Conservation (phyloP, 2,888 invertebrate genomes). For the Xylophagus ater region DNA sequence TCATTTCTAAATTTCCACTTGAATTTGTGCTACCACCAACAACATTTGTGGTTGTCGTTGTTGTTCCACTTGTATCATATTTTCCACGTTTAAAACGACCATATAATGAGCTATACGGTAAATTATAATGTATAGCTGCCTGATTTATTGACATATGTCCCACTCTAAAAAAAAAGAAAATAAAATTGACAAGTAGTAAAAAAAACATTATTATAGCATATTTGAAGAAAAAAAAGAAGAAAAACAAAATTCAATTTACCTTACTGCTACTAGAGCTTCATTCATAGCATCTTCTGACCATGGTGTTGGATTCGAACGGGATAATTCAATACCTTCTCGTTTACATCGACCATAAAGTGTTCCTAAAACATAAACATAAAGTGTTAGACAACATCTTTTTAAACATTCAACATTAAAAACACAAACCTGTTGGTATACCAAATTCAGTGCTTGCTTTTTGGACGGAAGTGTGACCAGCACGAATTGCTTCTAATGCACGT, state of each 20-base stretch:
- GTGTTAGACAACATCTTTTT: too few species aligned
- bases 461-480: constrained; percentile 69
- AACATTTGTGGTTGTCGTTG: constrained; percentile 22
- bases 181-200: neutral
- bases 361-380: constrained; percentile 42
- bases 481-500: constrained; percentile 68
- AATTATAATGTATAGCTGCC: constrained; percentile 82
- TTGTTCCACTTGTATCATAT: constrained; percentile 47
- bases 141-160: constrained; percentile 91
- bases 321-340: constrained; percentile 78
- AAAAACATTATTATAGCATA: neutral
- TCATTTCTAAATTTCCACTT: constrained; percentile 38
- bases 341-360: constrained; percentile 83
- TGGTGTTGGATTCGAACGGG: constrained; percentile 80
- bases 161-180: constrained; percentile 44
- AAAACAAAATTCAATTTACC: constrained; percentile 41
- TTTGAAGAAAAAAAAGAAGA: neutral
- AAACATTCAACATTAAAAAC: constrained; percentile 10
- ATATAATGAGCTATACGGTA: constrained; percentile 82
- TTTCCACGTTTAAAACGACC: constrained; percentile 81
- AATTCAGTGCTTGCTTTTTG: constrained; percentile 78
- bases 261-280: constrained; percentile 78
- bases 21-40: constrained; percentile 29
- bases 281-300: constrained; percentile 93
- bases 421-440: constrained; percentile 70